Percentiles rank a stretch among this genome's conserved stretches.
phyloP scores from a whole-genome alignment of 1,140 invertebrate species.

The Trachymyrmex septentrionalis region DNA sequence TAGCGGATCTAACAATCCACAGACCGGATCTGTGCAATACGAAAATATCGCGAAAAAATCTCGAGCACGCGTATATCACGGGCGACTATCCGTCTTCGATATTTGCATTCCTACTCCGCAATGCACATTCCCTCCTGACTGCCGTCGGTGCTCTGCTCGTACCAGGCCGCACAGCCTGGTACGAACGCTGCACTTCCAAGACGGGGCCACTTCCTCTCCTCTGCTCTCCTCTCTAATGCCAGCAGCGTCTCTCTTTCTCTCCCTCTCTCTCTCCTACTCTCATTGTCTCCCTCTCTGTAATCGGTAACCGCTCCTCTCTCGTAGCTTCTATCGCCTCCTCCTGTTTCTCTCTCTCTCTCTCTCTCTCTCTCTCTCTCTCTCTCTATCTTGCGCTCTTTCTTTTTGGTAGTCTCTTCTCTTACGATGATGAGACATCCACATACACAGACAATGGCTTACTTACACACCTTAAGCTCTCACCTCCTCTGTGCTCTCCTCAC shows the following conservation, averaged over 20 bases:
- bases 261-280: conserved; percentile 44
- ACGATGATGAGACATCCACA: conserved; percentile 55
- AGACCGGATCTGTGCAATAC: background rate
- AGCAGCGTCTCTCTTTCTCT: conserved; percentile 55
- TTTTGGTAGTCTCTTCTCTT: conserved; percentile 21
- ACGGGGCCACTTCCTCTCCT: conserved; percentile 75
- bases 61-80: conserved; percentile 40
- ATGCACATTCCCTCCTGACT: conserved; percentile 56
- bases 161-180: conserved; percentile 84
- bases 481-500: conserved; percentile 53
- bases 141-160: conserved; percentile 68
- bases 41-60: conserved; percentile 41
- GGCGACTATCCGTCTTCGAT: conserved; percentile 52
- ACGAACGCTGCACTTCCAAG: conserved; percentile 83
- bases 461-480: conserved; percentile 69
- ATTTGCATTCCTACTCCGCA: conserved; percentile 60
- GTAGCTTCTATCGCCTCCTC: conserved; percentile 7
- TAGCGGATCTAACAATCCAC: background rate
- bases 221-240: conserved; percentile 58
- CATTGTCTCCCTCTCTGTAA: conserved; percentile 43
- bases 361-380: background rate
- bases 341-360: background rate
- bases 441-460: conserved; percentile 70
- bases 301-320: conserved; percentile 33
- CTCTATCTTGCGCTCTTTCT: background rate